These are phyloP conservation scores for Ptyas mucosa DNA, from an alignment of 2,113 vertebrate genomes.

Conservation along the genomic window DNA sequence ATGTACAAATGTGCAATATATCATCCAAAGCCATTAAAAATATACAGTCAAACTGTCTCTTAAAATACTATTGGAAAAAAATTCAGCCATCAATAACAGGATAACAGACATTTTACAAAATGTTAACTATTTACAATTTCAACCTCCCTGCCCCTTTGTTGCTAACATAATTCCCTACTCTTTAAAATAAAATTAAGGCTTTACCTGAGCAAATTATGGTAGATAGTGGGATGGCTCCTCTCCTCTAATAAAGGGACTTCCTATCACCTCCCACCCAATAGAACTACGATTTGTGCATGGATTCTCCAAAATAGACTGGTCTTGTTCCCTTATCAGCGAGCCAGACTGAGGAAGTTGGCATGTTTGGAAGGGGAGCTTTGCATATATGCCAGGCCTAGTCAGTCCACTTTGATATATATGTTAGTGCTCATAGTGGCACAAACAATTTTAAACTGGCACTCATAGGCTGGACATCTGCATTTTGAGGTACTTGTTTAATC, in stretches of 20 bases:
- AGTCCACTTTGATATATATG: background rate
- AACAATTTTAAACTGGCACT: constrained; percentile 35
- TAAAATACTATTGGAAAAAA: constrained; percentile 32
- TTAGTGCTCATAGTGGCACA: constrained; percentile 39
- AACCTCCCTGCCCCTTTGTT: background rate
- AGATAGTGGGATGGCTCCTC: background rate
- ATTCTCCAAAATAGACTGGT: background rate
- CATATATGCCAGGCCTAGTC: too few relatives aligned
- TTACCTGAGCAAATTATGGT: constrained; percentile 5
- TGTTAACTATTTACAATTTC: constrained; percentile 23
- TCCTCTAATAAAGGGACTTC: background rate
- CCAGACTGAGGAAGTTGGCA: background rate
- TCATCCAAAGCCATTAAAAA: constrained; percentile 25
- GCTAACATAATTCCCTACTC: background rate
- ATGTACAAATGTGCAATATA: constrained; percentile 26
- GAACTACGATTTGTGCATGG: background rate
- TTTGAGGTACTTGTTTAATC: constrained; percentile 38
- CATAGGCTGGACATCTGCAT: background rate
- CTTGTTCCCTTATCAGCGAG: background rate
- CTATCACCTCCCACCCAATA: background rate
- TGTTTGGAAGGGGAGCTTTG: background rate
- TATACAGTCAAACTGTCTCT: constrained; percentile 44
- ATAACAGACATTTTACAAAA: constrained; percentile 39
- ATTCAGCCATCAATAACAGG: constrained; percentile 37
- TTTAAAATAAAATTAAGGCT: background rate